phyloP scores from a whole-genome alignment of 2,113 vertebrate species.

The Hipposideros armiger region DNA sequence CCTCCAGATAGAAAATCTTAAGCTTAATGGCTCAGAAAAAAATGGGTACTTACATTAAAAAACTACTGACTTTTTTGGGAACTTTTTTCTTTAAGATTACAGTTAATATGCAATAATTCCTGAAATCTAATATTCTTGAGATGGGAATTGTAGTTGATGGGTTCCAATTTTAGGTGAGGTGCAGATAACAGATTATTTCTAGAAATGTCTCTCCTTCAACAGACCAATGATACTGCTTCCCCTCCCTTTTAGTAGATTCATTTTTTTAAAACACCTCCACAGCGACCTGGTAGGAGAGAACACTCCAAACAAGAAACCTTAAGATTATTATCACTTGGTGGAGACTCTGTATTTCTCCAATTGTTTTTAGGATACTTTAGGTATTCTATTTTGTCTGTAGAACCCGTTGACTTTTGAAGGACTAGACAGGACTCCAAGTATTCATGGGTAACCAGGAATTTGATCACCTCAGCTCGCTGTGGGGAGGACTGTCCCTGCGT shows the following conservation, averaged over 20 bases:
- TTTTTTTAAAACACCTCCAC: not conserved
- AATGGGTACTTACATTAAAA: not conserved
- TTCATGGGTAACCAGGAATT: not conserved
- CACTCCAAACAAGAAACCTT: not conserved
- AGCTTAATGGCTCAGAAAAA: conserved; percentile 1
- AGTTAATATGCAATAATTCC: conserved; percentile 34
- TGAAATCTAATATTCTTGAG: conserved; percentile 45
- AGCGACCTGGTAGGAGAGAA: not conserved
- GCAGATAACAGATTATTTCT: not conserved
- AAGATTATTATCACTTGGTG: not conserved
- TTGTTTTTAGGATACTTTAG: not conserved
- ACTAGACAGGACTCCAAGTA: not conserved
- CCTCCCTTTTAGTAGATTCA: not conserved
- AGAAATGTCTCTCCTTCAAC: not conserved
- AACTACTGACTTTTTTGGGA: not conserved
- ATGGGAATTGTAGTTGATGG: not conserved
- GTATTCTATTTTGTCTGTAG: not conserved
- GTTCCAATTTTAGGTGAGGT: not conserved
- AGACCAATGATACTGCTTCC: not conserved
- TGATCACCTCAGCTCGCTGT: not conserved
- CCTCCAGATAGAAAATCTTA: not conserved
- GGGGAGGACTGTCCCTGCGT: not conserved
- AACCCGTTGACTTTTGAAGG: not conserved
- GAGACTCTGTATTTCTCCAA: not conserved
- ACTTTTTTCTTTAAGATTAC: not conserved